Evolutionary conservation across 2,888 invertebrate species (phyloP), one percentile per base, ranked within the genome.

Genomic region (Petrolisthes manimaculis): DNA sequence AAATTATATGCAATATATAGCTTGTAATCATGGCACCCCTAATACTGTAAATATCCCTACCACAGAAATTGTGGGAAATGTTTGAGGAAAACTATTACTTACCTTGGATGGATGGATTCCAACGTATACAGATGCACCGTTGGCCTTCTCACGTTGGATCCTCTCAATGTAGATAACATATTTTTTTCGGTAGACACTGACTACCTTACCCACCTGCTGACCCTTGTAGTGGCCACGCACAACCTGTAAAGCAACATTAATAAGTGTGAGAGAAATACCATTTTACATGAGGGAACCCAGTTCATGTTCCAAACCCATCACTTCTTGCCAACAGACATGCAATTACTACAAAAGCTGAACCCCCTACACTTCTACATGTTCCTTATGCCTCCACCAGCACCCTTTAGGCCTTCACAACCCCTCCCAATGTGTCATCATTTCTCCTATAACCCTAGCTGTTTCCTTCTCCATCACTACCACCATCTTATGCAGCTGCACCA

Each of bases 61-160:
- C 37, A 37, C 37, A 37, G 37, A 37, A 1, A 37, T 37, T 37
- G 37, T 37, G 37, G 37, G 37, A 37, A 37, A 37, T 37, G 37
- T 37, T 37, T 37, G 37, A 37, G 37, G 37, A 37, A 37, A 37
- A 53, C 21, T 21, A 5, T 53, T 77, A 92, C 92, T 92, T 94
- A 97, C 97, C 95, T 99, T 99, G 92, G 99, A 99, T 91, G 99
- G 99, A 93, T 99, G 99, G 93, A 99, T 99, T 93, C 99, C 99
- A 91, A 99, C 99, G 93, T 98, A 98, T 84, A 99, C 99, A 92
- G 97, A 98, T 91, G 99, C 97, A 91, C 99, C 99, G 93, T 99
- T 99, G 89, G 99, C 99, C 93, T 99, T 99, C 93, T 99, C 99
- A 92, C 99, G 95, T 94, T 99, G 99, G 93, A 99, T 99, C 94